Percentiles rank a stretch among this genome's conserved stretches.
phyloP scores from a whole-genome alignment of 53 echinoderm and acorn worm species.

The Zoroaster sp. region DNA sequence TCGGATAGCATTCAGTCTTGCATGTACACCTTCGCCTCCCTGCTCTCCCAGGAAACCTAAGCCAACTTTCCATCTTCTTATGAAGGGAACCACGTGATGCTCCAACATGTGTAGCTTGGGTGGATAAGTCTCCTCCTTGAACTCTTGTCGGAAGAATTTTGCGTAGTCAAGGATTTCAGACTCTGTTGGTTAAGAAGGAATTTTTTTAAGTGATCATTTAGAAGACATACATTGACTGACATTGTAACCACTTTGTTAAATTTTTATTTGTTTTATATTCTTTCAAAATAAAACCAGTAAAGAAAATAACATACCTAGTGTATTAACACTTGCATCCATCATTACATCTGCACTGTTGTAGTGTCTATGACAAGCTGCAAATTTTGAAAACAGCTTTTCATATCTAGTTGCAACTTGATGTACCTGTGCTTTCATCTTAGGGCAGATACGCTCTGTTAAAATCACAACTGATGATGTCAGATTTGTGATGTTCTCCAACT shows the following conservation, averaged over 20 bases:
- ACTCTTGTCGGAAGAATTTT: not conserved
- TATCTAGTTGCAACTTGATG: not conserved
- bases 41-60: slow-evolving; percentile 27
- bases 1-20: slow-evolving; percentile 30
- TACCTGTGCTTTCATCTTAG: not conserved
- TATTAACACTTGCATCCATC: not conserved
- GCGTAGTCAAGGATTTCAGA: not conserved
- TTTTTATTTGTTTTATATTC: not conserved
- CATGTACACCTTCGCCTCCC: slow-evolving; percentile 48
- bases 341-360: not conserved
- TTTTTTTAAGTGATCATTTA: not conserved
- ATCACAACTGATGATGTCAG: not conserved
- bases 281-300: not conserved
- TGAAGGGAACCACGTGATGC: slow-evolving; percentile 5
- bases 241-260: not conserved
- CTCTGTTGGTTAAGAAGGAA: not conserved
- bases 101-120: slow-evolving; percentile 44
- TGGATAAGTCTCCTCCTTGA: not conserved
- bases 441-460: not conserved
- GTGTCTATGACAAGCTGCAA: not conserved
- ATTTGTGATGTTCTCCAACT: not conserved
- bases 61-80: slow-evolving; percentile 28
- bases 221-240: not conserved
- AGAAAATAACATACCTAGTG: not conserved
- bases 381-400: not conserved